Conservation (phyloP, 1,140 invertebrate species). For the Nylanderia fulva region DNA sequence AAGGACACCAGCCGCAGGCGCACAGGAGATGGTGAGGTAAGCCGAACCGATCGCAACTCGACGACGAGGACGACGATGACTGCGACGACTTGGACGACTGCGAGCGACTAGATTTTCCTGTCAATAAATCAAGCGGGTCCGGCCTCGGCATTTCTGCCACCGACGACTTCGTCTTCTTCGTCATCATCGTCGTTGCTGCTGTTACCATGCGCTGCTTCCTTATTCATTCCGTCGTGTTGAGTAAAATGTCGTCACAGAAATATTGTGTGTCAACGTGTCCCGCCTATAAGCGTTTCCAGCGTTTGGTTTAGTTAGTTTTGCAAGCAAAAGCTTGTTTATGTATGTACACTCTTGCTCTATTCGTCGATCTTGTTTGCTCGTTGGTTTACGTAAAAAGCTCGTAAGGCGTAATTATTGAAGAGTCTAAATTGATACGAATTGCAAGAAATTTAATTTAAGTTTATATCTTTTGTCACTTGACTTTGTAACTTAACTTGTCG, state of each 20-base stretch:
- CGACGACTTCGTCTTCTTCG: constrained; percentile 52
- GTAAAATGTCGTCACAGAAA: constrained; percentile 56
- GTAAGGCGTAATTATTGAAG: no score
- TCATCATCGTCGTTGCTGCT: background rate
- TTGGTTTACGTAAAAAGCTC: constrained; percentile 8
- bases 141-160: constrained; percentile 79
- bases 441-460: background rate
- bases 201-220: constrained; percentile 65
- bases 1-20: constrained; percentile 72
- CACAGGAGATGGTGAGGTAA: constrained; percentile 77
- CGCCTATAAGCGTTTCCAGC: constrained; percentile 21
- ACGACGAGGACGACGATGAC: constrained; percentile 64
- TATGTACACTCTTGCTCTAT: no score
- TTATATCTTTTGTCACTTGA: background rate
- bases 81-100: constrained; percentile 48
- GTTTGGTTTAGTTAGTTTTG: background rate
- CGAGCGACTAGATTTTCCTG: constrained; percentile 85
- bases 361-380: constrained; percentile 11
- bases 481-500: background rate
- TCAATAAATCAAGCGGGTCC: constrained; percentile 84
- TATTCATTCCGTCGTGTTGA: constrained; percentile 70
- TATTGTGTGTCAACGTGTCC: constrained; percentile 14
- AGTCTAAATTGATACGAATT: no score
- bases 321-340: no score
- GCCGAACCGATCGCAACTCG: constrained; percentile 62